Conservation (phyloP, 2,888 invertebrate genomes). For the Agrilus cyanescens region DNA sequence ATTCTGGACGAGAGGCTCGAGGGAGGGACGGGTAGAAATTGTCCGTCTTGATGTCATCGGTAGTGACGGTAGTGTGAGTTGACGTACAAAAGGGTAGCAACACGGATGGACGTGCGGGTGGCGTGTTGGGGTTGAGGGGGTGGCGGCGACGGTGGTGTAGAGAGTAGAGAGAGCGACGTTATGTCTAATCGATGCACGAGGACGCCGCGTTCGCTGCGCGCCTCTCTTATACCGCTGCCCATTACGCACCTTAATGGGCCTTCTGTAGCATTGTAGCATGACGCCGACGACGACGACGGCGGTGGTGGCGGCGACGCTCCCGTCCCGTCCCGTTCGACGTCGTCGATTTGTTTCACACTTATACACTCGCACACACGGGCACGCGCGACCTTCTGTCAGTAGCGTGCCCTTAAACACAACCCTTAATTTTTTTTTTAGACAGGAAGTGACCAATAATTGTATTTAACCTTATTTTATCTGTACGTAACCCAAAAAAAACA, state of each 20-base stretch:
- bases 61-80: no score
- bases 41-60: no score
- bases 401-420: no score
- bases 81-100: not conserved
- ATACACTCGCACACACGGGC: no score
- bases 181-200: slow-evolving; percentile 56
- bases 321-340: not conserved
- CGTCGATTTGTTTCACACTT: slow-evolving; percentile 24
- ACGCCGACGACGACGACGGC: slow-evolving; percentile 24
- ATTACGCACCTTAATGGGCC: slow-evolving; percentile 68
- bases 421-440: no score
- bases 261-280: slow-evolving; percentile 26
- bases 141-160: slow-evolving; percentile 30
- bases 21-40: no score
- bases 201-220: slow-evolving; percentile 38
- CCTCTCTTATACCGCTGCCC: slow-evolving; percentile 53
- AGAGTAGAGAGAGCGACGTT: slow-evolving; percentile 41
- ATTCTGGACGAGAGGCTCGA: no score
- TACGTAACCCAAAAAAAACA: no score
- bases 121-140: slow-evolving; percentile 15
- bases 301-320: slow-evolving; percentile 6
- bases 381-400: no score
- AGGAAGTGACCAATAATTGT: no score
- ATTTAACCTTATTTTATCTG: no score
- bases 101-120: slow-evolving; percentile 6